Base-by-base conservation (phyloP, 2,113 vertebrate genomes). In the Nicator chloris region DNA sequence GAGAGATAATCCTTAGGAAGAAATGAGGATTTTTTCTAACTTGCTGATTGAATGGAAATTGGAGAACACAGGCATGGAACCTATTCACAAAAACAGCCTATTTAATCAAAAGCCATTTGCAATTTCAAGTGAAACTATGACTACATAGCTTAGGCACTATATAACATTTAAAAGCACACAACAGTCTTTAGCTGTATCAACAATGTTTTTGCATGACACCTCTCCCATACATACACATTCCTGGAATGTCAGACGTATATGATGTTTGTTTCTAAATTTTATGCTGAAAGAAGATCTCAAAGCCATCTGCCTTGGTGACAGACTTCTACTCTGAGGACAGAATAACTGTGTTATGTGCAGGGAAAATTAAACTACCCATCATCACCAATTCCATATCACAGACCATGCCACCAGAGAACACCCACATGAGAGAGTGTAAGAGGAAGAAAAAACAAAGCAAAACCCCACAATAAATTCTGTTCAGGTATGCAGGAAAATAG, bases 31-130 rank as follows among this genome's bases (percentile, higher is more conserved):
- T 99, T 75, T 97, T 98, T 59, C 96, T 94, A 49, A 99, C 98
- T 1, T 72, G 94, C 96, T 99, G 99, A 33, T 97, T 97, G 87
- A 99, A 99, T 3, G 99, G 99, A 59, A 99, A 97, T 88, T 98
- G 98, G 77, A 97, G 98, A 90, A 98, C 98, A 87, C 99, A 99
- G 5, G 98, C 98, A 10, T 99, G 99, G 87, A 99, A 99, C 96
- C 99, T 99, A 76, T 45, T 69, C 20, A 80, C 20, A 87, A 83
- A 86, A 82, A 16, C 19, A 79, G 20, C 4, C 33, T 54, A 16
- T 79, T 94, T 80, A 79, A 85, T 54, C 13, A 87, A 27, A 78
- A 64, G n/a, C 31, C 3, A 86, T 76, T 53, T 82, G 18, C 22
- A 70, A 63, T 44, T 91, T 71, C 57, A 71, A 65, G 31, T 26